Base-by-base conservation (phyloP, 37 sponge, comb jelly and placozoan genomes). In the Ephydatia muelleri region DNA sequence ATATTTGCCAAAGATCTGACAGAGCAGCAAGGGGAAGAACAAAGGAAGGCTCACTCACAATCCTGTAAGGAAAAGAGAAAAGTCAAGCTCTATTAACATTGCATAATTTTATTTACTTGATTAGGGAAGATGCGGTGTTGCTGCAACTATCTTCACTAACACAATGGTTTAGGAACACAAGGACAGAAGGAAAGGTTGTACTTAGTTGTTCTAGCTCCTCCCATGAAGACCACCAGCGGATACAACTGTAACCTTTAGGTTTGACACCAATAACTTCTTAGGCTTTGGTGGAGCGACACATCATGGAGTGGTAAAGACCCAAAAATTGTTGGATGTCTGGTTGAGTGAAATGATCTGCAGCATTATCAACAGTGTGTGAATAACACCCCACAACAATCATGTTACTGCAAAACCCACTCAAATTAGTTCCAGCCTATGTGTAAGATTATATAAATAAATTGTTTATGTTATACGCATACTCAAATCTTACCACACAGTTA, bases 221-320 rank as follows among this genome's bases (percentile, higher is more conserved):
- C 57, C 57, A 57, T 57, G 57, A 57, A 57, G 57, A 57, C 57
- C 57, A 57, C 57, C 57, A 57, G 57, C 57, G 57, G 6, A 57
- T 57, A 13, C 19, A 21, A 57, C 57, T 57, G 57, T 57, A 57
- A 43, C 47, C 47, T 43, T 43, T 43, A 43, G 57, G 57, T 57
- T 57, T 57, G 57, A 57, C 16, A 11, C 57, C 57, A 13, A 57
- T 57, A 57, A 57, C 57, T 57, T 57, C 57, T 5, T 57, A 19
- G 57, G 57, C 57, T 57, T 57, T 57, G 14, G 57, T 57, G 57
- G 57, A 57, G 57, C 16, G 57, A 57, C 57, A 11, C 57, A 57
- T 57, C 57, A 57, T 57, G 57, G 57, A 57, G 57, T 57, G 57
- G 57, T 57, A 57, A 57, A 57, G 57, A 57, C 57, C 57, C 57